phyloP scores from a whole-genome alignment of 2,888 invertebrate genomes.

The Linnaemya tessellans region DNA sequence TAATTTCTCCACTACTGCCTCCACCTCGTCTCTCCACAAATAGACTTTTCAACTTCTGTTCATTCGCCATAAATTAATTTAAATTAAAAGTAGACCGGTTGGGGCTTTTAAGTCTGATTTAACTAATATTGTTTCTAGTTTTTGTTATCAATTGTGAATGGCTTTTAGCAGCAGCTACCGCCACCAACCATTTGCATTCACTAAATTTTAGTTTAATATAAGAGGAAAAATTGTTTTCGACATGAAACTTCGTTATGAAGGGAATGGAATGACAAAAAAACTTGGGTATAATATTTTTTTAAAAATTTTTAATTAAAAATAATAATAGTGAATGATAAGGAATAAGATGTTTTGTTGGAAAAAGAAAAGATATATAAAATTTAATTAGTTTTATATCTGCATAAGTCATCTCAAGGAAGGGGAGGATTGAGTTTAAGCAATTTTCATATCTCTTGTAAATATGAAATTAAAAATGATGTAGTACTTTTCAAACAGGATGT shows the following conservation, averaged over 20 bases:
- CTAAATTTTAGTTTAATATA: not conserved
- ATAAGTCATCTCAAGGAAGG: not conserved
- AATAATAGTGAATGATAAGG: not conserved
- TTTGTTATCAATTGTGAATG: conserved; percentile 27
- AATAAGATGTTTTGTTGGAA: not conserved
- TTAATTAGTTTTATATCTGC: not conserved
- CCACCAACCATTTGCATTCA: conserved; percentile 4
- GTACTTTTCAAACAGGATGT: no score
- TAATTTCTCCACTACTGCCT: conserved; percentile 13
- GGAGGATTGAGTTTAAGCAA: no score
- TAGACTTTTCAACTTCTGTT: conserved; percentile 61
- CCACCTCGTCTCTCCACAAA: not conserved
- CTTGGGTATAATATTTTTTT: not conserved
- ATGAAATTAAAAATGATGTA: no score
- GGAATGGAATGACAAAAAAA: conserved; percentile 14
- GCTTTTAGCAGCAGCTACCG: not conserved
- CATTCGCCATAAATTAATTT: conserved; percentile 53
- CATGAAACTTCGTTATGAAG: not conserved
- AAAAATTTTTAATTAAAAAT: not conserved
- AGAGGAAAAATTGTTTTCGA: not conserved
- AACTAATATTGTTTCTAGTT: conserved; percentile 20
- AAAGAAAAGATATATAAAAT: not conserved
- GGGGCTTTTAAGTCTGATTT: conserved; percentile 21
- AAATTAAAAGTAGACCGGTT: conserved; percentile 61
- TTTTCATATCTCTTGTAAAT: no score